Evolutionary conservation across 2,797 vertebrate genomes (phyloP).

Genomic region (Eremophila alpestris): DNA sequence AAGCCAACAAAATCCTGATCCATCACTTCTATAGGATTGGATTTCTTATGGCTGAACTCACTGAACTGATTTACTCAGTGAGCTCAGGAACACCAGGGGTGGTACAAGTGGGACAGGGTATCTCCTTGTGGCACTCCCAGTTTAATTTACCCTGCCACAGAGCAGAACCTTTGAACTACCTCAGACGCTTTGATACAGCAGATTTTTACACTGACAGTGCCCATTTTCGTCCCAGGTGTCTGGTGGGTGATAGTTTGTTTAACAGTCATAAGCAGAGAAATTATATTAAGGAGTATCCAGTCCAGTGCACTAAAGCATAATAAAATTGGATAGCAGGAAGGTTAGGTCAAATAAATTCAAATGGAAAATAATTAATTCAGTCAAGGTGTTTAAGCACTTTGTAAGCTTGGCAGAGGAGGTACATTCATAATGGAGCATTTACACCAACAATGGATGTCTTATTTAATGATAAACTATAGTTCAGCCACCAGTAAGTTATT

Average conservation of each 20-base stretch:
- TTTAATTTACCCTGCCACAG: background rate
- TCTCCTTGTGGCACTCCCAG: background rate
- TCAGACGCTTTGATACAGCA: background rate
- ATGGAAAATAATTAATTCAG: slow-evolving; percentile 17
- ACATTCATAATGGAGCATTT: background rate
- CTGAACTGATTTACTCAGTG: background rate
- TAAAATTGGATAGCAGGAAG: background rate
- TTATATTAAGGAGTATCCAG: background rate
- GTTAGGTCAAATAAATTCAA: slow-evolving; percentile 36
- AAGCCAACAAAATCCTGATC: background rate
- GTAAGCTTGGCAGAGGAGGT: background rate
- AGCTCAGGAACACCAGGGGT: background rate
- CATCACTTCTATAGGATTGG: background rate
- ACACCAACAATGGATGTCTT: background rate
- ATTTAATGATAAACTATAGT: slow-evolving; percentile 1
- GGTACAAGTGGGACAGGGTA: background rate
- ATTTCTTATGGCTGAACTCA: background rate
- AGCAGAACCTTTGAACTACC: background rate
- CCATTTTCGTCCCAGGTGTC: background rate
- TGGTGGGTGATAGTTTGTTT: background rate
- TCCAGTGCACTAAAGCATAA: background rate
- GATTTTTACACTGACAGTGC: background rate
- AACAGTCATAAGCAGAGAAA: background rate
- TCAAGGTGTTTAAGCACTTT: slow-evolving; percentile 15
- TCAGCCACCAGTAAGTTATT: slow-evolving; percentile 11